Base-by-base conservation (phyloP, 2,797 vertebrate genomes). In the Petrocephalus schoutedeni region DNA sequence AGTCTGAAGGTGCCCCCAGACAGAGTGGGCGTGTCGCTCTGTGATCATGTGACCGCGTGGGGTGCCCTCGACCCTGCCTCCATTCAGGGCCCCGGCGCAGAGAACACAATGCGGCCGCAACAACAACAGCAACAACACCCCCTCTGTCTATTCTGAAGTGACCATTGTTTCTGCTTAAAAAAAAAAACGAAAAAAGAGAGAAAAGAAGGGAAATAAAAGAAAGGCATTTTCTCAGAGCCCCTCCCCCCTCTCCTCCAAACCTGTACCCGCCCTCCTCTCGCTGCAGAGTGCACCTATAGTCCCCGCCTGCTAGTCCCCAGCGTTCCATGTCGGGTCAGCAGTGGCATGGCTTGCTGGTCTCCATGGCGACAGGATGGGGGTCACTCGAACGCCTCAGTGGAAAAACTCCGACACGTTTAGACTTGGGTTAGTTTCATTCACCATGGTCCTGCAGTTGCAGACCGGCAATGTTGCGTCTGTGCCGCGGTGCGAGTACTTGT, bases 111-210 rank as follows among this genome's bases (percentile, higher is more conserved):
- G 67, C 28, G 56, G 53, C 85, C 54, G 36, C 28, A 64, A 83
- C 53, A 80, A 84, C 57, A 61, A 88, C 87, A 61, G 57, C 87
- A 88, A 88, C 87, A 61, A 83, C 87, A 84, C 4, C 77, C 21
- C 19, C 77, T 77, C 61, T 87, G 80, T 84, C 61, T 85, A 67
- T 89, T 91, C 57, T 77, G 86, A 61, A 85, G 84, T 83, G 32
- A 28, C 36, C 87, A 88, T 91, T 90, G 87, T 91, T 89, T 83
- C 90, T 87, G 53, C 80, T 32, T 87, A 80, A 8, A 77, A 88
- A 83, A 28, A 28, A 28, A 28, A 28, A 28, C 28, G 28, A 28
- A 74, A 84, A 83, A 51, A 67, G 32, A 67, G 16, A 53, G 41
- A 61, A 9, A 64, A 88, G 67, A 84, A 28, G 16, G 51, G 21